Conservation (phyloP, 2,888 invertebrate species). For the Gisinianus flammeolus region DNA sequence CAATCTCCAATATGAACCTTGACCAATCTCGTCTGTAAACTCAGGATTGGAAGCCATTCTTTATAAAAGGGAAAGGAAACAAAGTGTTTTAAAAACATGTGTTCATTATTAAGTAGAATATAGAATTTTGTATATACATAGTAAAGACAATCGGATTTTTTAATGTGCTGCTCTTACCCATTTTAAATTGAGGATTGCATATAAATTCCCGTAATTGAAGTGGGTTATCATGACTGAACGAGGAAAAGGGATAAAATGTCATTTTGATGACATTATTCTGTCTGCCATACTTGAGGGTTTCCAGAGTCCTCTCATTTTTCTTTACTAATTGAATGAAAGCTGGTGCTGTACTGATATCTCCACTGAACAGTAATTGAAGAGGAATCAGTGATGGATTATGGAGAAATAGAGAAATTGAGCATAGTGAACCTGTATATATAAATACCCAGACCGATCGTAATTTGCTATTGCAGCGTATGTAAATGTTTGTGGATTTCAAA, state of each 20-base stretch:
- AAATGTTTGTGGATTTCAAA: too few relatives aligned
- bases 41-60: constrained; percentile 51
- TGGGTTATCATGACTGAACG: constrained; percentile 10
- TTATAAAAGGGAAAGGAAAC: too few relatives aligned
- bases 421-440: constrained; percentile 34
- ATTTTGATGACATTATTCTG: constrained; percentile 14
- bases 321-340: constrained; percentile 41
- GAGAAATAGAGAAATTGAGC: constrained; percentile 44
- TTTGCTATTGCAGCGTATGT: too few relatives aligned
- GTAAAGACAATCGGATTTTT: too few relatives aligned
- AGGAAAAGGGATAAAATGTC: constrained; percentile 30
- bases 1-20: constrained; percentile 38
- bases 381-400: constrained; percentile 53
- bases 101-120: too few relatives aligned
- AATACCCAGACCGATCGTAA: too few relatives aligned
- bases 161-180: too few relatives aligned
- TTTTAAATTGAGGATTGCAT: constrained; percentile 51
- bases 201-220: constrained; percentile 47
- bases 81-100: too few relatives aligned
- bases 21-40: constrained; percentile 9
- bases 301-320: constrained; percentile 23
- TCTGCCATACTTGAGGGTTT: constrained; percentile 35
- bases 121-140: too few relatives aligned
- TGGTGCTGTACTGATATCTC: constrained; percentile 33
- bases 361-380: constrained; percentile 43